Conservation (phyloP, 2,888 invertebrate species). For the Epiblema foenella region DNA sequence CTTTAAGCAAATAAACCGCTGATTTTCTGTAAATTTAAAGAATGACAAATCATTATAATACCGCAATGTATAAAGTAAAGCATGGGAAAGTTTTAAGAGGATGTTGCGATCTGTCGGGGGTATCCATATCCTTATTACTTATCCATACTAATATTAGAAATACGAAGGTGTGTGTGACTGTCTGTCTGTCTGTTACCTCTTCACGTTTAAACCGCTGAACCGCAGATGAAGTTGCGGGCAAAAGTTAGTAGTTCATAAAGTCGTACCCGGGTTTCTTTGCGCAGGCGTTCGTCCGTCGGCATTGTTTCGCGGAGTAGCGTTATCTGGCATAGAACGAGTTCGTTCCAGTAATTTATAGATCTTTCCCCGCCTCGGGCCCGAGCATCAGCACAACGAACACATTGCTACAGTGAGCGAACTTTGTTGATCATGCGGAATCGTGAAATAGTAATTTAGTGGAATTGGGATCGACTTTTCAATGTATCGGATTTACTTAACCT, state of each 20-base stretch:
- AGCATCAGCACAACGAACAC: slow-evolving; percentile 65
- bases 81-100: slow-evolving; percentile 35
- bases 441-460: slow-evolving; percentile 15
- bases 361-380: slow-evolving; percentile 76
- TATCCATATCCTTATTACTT: too few relatives aligned
- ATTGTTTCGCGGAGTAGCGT: slow-evolving; percentile 82
- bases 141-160: too few relatives aligned
- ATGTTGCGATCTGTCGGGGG: slow-evolving; percentile 64
- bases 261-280: slow-evolving; percentile 69
- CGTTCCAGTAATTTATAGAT: slow-evolving; percentile 83
- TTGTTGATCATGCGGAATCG: slow-evolving; percentile 26
- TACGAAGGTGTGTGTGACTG: too few relatives aligned
- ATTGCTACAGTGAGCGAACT: slow-evolving; percentile 36
- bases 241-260: slow-evolving; percentile 72
- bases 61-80: slow-evolving; percentile 49
- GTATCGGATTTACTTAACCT: neutral
- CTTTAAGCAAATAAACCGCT: neutral
- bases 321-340: slow-evolving; percentile 82
- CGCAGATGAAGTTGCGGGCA: too few relatives aligned
- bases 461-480: slow-evolving; percentile 21
- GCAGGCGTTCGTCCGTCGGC: slow-evolving; percentile 73
- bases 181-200: too few relatives aligned
- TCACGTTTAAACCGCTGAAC: too few relatives aligned
- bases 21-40: slow-evolving; percentile 1
- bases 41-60: slow-evolving; percentile 12